Evolutionary conservation across 2,888 invertebrate species (phyloP).

Genomic region (Sinohyriopsis cumingii): DNA sequence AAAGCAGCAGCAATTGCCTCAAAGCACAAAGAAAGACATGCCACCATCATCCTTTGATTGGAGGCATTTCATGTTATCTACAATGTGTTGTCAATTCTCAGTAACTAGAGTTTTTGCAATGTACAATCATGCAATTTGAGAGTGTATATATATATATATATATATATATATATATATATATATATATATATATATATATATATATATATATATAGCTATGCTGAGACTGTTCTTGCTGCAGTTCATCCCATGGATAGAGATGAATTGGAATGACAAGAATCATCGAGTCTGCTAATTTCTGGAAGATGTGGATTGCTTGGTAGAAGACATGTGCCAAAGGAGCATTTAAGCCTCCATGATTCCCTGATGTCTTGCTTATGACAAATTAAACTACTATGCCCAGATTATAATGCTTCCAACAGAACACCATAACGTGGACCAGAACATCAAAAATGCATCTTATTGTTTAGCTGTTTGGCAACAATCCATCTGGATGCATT

Average conservation of each 20-base stretch:
- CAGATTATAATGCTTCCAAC: no score
- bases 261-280: neutral
- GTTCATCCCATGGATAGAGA: slow-evolving; percentile 16
- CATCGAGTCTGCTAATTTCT: neutral
- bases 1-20: slow-evolving; percentile 15
- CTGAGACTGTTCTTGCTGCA: slow-evolving; percentile 13
- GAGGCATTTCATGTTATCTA: slow-evolving; percentile 20
- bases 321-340: slow-evolving; percentile 2
- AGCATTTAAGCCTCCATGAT: slow-evolving; percentile 21
- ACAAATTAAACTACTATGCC: no score
- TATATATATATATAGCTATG: slow-evolving; percentile 15
- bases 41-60: slow-evolving; percentile 7
- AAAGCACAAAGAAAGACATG: neutral
- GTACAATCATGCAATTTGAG: slow-evolving; percentile 29
- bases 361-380: slow-evolving; percentile 6
- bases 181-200: no score
- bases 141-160: neutral
- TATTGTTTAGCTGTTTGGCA: no score
- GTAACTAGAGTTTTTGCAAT: slow-evolving; percentile 16
- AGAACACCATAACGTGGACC: no score
- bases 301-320: neutral
- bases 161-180: no score
- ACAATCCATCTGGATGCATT: no score
- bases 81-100: slow-evolving; percentile 10
- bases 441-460: no score